Evolutionary conservation across 2,113 vertebrate genomes (phyloP), one percentile per base, ranked within the genome.

Genomic region (Zapus hudsonius): DNA sequence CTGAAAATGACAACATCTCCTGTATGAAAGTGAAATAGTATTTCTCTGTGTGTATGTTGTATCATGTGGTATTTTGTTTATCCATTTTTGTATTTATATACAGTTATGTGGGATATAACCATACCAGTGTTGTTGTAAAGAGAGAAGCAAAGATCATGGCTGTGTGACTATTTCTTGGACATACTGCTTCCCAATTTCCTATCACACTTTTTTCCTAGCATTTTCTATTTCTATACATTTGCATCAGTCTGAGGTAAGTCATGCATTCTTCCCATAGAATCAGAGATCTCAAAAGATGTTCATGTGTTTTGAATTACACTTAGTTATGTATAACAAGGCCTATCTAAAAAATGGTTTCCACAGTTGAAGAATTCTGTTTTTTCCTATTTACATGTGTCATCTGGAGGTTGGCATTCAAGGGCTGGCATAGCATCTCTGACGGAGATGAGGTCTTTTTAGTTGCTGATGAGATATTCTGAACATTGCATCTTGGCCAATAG

Each of bases 381-480:
- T 91, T 96, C 59, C 47, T 87, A 19, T 33, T 87, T n/a, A 74
- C 85, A 70, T 87, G 66, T 64, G 27, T 90, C 57, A 29, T 33
- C 33, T 74, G 44, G 55, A 82, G 20, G 12, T 89, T 74, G 42
- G 3, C 31, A 47, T 64, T 86, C 25, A 17, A 90, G 55, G 78
- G 17, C 38, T 55, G 16, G 40, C 33, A 44, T 19, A 31, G 38
- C 93, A 25, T 36, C 19, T 92, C 22, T 76, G 44, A 63, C 38
- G 70, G 52, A 86, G n/a, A 44, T 1, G 1, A 76, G 19, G 27
- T 10, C 59, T 4, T 40, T 31, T 38, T 23, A 81, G 0, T 55
- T 69, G 84, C 36, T 40, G 59, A 87, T 55, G 29, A 29, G 9
- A 52, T 87, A 3, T 40, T 20, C 27, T 76, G 57, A 57, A 20